These are phyloP conservation scores for Emydoidea blandingii DNA, from an alignment of 2,797 vertebrate species.

Conservation along the genomic window DNA sequence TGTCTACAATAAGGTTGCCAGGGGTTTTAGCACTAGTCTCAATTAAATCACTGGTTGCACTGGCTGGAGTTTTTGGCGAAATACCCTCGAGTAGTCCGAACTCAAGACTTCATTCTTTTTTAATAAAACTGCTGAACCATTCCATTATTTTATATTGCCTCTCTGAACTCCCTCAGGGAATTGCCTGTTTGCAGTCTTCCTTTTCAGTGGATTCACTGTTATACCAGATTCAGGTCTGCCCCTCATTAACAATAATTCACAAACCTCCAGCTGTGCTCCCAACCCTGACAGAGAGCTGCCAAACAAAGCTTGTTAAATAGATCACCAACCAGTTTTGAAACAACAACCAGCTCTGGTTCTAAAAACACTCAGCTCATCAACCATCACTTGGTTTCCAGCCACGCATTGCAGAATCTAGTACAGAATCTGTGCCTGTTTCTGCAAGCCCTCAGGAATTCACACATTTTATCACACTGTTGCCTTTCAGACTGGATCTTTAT, in stretches of 20 bases:
- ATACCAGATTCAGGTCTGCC: conserved; percentile 36
- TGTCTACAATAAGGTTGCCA: neutral
- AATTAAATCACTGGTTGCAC: neutral
- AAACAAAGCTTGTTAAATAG: conserved; percentile 21
- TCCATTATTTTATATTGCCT: neutral
- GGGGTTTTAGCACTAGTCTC: neutral
- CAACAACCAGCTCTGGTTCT: conserved; percentile 27
- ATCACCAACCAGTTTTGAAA: neutral
- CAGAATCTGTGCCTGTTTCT: neutral
- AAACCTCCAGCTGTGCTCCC: neutral
- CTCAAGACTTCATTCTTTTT: neutral
- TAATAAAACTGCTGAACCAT: neutral
- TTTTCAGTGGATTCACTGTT: conserved; percentile 42
- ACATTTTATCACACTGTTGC: neutral
- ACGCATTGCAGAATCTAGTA: neutral
- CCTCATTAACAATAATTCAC: conserved; percentile 47
- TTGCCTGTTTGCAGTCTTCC: neutral
- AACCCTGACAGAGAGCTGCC: neutral
- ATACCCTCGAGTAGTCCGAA: neutral
- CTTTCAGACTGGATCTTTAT: neutral
- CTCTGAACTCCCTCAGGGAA: conserved; percentile 42
- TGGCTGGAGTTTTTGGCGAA: neutral
- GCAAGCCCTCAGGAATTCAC: neutral
- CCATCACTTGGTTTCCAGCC: neutral
- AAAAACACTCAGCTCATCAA: conserved; percentile 36